These are phyloP conservation scores for Heliconius ethilla DNA, from an alignment of 2,888 invertebrate genomes.

Conservation along the genomic window DNA sequence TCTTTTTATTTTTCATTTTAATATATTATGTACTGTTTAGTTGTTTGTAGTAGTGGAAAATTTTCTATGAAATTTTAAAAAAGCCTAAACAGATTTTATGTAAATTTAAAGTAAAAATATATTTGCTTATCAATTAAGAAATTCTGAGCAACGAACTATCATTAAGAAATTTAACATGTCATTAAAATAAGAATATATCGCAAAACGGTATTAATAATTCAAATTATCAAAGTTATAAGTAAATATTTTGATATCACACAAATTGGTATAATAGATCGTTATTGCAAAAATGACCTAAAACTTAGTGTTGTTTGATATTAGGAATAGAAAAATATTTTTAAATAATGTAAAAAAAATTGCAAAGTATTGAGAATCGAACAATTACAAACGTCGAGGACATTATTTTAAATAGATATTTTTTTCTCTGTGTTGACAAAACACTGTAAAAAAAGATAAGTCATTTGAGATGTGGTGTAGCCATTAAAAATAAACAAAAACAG, in stretches of 20 bases:
- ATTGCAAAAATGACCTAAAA: conserved; percentile 14
- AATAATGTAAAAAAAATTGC: too few species aligned
- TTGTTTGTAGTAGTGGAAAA: too few species aligned
- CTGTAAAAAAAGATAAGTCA: too few species aligned
- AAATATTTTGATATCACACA: conserved; percentile 13
- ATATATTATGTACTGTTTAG: not conserved
- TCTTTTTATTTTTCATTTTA: not conserved
- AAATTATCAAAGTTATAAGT: conserved; percentile 2
- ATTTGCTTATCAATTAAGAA: conserved; percentile 2
- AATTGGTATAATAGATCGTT: not conserved
- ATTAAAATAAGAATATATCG: conserved; percentile 2
- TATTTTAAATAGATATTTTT: not conserved
- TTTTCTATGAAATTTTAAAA: not conserved
- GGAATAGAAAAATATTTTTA: too few species aligned
- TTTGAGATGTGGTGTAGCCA: too few species aligned
- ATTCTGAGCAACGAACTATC: conserved; percentile 5
- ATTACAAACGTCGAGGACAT: too few species aligned
- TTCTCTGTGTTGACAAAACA: not conserved
- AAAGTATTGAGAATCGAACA: too few species aligned
- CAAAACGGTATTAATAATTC: conserved; percentile 12
- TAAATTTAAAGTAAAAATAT: conserved; percentile 15
- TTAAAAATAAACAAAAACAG: not conserved
- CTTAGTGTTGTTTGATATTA: not conserved
- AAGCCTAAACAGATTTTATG: not conserved
- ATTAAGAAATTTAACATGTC: not conserved